Evolutionary conservation across 2,797 vertebrate species (phyloP).

Genomic region (Schizopygopsis malacanthus): DNA sequence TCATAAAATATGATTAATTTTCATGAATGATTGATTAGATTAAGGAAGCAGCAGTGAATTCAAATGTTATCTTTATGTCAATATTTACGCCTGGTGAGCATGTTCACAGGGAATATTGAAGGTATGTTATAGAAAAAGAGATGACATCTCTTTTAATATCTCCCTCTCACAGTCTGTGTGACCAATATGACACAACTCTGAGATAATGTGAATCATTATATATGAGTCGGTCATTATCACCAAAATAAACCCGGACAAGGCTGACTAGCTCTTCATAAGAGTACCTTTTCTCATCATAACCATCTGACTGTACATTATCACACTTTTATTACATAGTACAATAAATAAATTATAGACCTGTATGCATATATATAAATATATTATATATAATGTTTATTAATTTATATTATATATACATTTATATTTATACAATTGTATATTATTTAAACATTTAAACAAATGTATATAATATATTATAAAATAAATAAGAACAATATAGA

Average conservation of each 20-base stretch:
- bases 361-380: too few species aligned
- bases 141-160: not conserved
- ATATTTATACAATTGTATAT: too few species aligned
- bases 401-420: too few species aligned
- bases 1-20: not conserved
- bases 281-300: not conserved
- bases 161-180: not conserved
- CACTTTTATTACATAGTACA: not conserved
- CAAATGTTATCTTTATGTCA: not conserved
- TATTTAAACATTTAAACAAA: too few species aligned
- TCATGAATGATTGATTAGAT: not conserved
- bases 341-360: not conserved
- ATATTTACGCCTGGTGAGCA: not conserved
- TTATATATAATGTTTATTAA: too few species aligned
- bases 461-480: too few species aligned
- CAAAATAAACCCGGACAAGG: not conserved
- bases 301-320: not conserved
- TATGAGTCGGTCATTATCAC: not conserved
- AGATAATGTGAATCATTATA: not conserved
- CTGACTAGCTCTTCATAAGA: not conserved
- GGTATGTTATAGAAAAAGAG: not conserved
- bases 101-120: not conserved
- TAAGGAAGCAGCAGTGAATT: not conserved
- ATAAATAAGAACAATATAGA: too few species aligned
- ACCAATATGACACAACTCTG: not conserved